phyloP scores from a whole-genome alignment of 1,140 invertebrate genomes.

The Apis laboriosa region DNA sequence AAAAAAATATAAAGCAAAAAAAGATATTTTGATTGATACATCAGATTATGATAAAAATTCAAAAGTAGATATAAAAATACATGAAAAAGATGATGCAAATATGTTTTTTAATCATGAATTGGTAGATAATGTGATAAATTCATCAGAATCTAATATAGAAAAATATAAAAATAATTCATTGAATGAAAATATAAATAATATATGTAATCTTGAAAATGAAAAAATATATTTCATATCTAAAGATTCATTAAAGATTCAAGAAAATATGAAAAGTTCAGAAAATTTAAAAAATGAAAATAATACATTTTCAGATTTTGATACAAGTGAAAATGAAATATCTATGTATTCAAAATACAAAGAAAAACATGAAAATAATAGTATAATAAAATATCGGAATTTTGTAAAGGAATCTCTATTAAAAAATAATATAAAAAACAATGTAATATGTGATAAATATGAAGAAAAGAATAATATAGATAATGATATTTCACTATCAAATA shows the following conservation, averaged over 20 bases:
- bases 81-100: background rate
- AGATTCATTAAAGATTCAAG: background rate
- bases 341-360: conserved; percentile 74
- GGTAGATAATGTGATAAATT: background rate
- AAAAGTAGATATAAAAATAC: background rate
- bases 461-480: background rate
- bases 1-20: conserved; percentile 8
- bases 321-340: conserved; percentile 58
- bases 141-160: background rate
- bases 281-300: conserved; percentile 4
- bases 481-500: background rate
- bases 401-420: conserved; percentile 43
- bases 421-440: background rate
- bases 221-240: background rate
- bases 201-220: background rate
- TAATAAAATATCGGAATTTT: conserved; percentile 62
- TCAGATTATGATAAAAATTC: background rate
- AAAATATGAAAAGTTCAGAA: background rate
- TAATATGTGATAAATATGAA: background rate
- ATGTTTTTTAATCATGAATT: background rate
- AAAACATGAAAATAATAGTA: conserved; percentile 70
- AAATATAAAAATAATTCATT: background rate
- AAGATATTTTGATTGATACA: background rate
- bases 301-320: conserved; percentile 22
- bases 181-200: background rate